phyloP scores from a whole-genome alignment of 2,113 vertebrate species.

The Perca flavescens region DNA sequence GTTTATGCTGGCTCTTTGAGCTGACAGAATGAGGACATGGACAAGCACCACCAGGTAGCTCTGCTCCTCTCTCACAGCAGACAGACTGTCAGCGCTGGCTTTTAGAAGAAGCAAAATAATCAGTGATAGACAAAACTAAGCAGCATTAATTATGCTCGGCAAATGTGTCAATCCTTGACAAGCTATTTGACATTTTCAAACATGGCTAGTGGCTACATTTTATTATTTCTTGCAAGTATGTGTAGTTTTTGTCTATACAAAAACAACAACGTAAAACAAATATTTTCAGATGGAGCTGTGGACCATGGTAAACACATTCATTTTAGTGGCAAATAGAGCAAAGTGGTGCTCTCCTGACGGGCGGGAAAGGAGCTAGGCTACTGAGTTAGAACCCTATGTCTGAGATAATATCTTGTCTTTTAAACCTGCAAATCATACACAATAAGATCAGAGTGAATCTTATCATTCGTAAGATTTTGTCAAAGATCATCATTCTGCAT shows the following conservation, averaged over 20 bases:
- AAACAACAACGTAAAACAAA: slow-evolving; percentile 82
- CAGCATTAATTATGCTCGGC: slow-evolving; percentile 79
- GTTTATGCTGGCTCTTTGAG: slow-evolving; percentile 30
- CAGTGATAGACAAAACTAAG: slow-evolving; percentile 75
- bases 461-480: neutral
- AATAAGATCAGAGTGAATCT: neutral
- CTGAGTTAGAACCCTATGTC: neutral
- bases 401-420: neutral
- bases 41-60: slow-evolving; percentile 43
- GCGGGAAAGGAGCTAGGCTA: neutral
- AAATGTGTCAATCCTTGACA: slow-evolving; percentile 79
- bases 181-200: slow-evolving; percentile 71
- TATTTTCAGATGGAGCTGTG: slow-evolving; percentile 70
- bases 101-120: slow-evolving; percentile 72
- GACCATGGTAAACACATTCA: slow-evolving; percentile 74
- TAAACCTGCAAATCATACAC: neutral
- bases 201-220: slow-evolving; percentile 78
- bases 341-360: slow-evolving; percentile 22
- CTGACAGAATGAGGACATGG: slow-evolving; percentile 83
- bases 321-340: slow-evolving; percentile 58
- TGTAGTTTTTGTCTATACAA: slow-evolving; percentile 60
- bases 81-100: slow-evolving; percentile 74
- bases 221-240: slow-evolving; percentile 57
- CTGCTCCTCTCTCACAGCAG: slow-evolving; percentile 53
- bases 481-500: neutral